These are phyloP conservation scores for Ceratitis capitata DNA, from an alignment of 1,140 invertebrate species.

Conservation along the genomic window DNA sequence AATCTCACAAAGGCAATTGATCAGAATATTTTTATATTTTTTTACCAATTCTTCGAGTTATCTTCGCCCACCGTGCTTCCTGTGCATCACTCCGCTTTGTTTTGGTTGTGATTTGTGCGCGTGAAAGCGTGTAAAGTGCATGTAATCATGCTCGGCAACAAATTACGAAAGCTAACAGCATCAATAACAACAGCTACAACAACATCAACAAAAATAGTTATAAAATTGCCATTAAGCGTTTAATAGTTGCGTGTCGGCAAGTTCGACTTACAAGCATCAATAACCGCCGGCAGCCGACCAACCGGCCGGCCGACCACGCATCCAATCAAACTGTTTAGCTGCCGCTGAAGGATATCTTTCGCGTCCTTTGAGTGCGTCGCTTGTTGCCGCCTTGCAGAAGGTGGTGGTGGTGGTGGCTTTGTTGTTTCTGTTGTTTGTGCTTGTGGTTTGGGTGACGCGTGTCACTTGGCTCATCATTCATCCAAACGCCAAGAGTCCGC, in stretches of 20 bases:
- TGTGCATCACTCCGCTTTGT: not conserved
- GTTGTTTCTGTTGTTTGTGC: not conserved
- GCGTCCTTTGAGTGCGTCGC: not conserved
- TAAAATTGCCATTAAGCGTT: constrained; percentile 39
- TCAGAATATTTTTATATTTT: too few species aligned
- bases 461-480: constrained; percentile 30
- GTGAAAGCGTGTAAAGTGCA: constrained; percentile 40
- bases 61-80: not conserved
- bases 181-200: constrained; percentile 19
- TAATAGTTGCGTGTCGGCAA: constrained; percentile 38
- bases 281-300: not conserved
- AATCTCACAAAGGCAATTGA: too few species aligned
- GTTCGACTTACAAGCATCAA: not conserved
- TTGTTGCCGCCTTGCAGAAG: not conserved
- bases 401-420: not conserved
- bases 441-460: constrained; percentile 31
- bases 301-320: not conserved
- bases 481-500: not conserved
- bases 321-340: not conserved
- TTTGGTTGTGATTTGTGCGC: constrained; percentile 36
- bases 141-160: constrained; percentile 34
- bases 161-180: constrained; percentile 5
- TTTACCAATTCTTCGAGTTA: too few species aligned
- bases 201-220: not conserved
- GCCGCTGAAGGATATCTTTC: not conserved